These are phyloP conservation scores for Sakesphorus luctuosus DNA, from an alignment of 2,113 vertebrate species.

Conservation along the genomic window DNA sequence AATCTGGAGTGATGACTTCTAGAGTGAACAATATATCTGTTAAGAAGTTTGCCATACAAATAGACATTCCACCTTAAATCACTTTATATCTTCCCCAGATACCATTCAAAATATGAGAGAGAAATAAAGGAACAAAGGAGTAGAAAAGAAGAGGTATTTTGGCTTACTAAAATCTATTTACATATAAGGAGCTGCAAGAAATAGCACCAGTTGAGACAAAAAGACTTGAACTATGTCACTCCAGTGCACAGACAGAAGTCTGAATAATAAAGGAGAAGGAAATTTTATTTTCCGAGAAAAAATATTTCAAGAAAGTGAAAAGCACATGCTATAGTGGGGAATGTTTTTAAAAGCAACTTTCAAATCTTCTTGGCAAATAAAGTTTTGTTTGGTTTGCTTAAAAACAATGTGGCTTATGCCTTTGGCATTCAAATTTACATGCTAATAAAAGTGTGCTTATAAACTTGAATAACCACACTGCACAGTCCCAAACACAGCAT, in stretches of 20 bases:
- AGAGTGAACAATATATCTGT: not conserved
- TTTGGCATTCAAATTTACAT: constrained; percentile 61
- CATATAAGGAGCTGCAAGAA: not conserved
- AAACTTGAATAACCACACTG: constrained; percentile 47
- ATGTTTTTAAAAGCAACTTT: constrained; percentile 40
- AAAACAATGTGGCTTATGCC: constrained; percentile 32
- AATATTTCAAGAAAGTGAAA: constrained; percentile 23
- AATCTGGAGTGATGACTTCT: not conserved
- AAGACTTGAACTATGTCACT: not conserved
- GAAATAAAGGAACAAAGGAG: not conserved
- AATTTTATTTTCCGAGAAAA: not conserved
- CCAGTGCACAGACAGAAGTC: not conserved
- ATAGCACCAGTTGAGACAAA: not conserved
- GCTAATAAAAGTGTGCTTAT: constrained; percentile 59
- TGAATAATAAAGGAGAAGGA: not conserved
- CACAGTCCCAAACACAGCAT: constrained; percentile 25
- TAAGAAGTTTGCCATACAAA: not conserved
- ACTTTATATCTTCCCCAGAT: not conserved
- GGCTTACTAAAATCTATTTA: not conserved
- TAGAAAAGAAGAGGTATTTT: not conserved
- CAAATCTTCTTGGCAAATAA: constrained; percentile 52
- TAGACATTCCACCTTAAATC: not conserved
- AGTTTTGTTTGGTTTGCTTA: constrained; percentile 55
- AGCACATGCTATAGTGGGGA: not conserved
- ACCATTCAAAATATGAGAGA: not conserved